Evolutionary conservation across 2,797 vertebrate species (phyloP).

Genomic region (Siniperca undulata): DNA sequence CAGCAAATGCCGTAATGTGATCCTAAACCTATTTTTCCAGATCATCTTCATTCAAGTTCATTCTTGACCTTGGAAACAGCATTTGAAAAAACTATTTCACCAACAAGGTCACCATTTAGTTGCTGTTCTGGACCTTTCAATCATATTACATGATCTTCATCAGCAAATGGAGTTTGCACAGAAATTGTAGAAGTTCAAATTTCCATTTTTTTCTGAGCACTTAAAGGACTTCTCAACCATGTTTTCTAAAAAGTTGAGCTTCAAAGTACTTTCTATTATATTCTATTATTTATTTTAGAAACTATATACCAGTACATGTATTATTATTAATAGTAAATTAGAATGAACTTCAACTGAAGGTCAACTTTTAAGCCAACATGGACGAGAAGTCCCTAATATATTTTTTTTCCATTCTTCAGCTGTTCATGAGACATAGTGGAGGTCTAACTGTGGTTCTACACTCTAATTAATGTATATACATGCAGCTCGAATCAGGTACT

Average conservation of each 20-base stretch:
- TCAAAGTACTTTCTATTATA: background rate
- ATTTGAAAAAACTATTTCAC: constrained; percentile 1
- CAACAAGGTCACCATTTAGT: background rate
- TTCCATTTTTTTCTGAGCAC: background rate
- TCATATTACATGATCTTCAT: background rate
- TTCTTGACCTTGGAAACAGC: background rate
- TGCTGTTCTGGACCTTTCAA: background rate
- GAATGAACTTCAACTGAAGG: background rate
- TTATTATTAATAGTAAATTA: background rate
- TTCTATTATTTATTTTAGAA: constrained; percentile 1
- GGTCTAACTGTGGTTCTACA: background rate
- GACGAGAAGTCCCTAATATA: background rate
- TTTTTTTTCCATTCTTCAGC: background rate
- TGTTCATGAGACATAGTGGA: background rate
- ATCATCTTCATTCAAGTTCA: background rate
- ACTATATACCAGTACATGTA: background rate
- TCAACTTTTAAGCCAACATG: background rate
- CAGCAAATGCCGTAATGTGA: background rate
- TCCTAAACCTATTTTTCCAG: background rate
- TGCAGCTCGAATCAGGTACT: background rate
- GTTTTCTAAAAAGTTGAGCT: background rate
- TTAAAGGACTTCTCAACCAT: too few relatives aligned
- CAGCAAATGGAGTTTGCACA: constrained; percentile 1
- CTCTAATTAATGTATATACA: background rate
- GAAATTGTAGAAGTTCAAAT: background rate